These are phyloP conservation scores for Himalopsyche japonica DNA, from an alignment of 2,888 invertebrate species.

Conservation along the genomic window DNA sequence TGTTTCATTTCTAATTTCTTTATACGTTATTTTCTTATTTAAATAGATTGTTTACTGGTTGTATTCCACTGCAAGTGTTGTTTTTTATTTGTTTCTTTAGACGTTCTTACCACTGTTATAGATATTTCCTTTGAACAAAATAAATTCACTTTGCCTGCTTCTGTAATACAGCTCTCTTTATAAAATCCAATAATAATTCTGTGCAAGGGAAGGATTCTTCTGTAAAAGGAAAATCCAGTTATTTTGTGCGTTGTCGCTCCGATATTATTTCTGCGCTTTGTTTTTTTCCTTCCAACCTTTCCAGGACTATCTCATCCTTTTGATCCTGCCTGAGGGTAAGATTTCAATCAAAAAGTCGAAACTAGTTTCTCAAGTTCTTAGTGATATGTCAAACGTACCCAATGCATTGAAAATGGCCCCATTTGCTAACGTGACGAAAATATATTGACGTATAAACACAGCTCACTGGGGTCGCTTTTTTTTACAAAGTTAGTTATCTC, in stretches of 20 bases:
- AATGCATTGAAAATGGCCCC: neutral
- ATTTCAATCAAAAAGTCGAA: constrained; percentile 5
- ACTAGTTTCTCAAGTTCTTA: neutral
- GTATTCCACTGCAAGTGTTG: neutral
- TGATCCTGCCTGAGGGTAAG: neutral
- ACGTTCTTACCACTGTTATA: neutral
- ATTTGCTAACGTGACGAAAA: neutral
- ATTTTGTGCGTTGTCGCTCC: neutral
- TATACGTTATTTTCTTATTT: too few relatives aligned
- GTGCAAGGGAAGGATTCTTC: neutral
- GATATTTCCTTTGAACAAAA: neutral
- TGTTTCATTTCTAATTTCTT: too few relatives aligned
- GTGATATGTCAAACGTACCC: constrained; percentile 1
- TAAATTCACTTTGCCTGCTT: neutral
- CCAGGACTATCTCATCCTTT: neutral
- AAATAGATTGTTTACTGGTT: neutral
- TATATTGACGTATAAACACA: neutral
- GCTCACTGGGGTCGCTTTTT: neutral
- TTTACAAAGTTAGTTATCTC: neutral
- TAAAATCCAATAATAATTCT: neutral
- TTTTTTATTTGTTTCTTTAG: neutral
- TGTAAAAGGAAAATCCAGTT: neutral
- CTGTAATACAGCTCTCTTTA: neutral
- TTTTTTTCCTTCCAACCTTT: neutral
- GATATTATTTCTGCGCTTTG: neutral